Evolutionary conservation across 2,797 vertebrate species (phyloP), one percentile per base, ranked within the genome.

Genomic region (Limosa lapponica): DNA sequence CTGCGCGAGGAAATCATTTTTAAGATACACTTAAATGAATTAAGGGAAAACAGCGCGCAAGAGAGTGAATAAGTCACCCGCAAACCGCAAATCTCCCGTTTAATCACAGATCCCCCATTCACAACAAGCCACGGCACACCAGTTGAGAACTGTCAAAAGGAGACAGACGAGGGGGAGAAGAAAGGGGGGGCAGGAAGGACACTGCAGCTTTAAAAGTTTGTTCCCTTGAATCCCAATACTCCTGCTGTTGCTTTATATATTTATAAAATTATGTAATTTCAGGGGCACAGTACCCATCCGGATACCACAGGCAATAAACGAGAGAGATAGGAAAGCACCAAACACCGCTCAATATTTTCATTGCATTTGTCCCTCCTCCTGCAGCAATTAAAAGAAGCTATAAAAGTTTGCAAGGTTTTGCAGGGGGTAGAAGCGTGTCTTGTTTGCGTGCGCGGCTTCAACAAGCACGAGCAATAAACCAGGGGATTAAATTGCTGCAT

Each of bases 171-270:
- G 93, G 88, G 86, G 74, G 81, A 91, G 97, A 91, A 87, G 90
- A 77, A 83, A 67, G 41, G 37, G 62, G 65, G 78, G 70, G 90
- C 71, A 74, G 95, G 92, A 96, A 97, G 96, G 97, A 95, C 97
- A 91, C 97, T 97, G 97, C 97, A 96, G 93, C 98, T 98, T 98
- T 98, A 98, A 98, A 98, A 98, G 97, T 98, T 98, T 98, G 96
- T 98, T 98, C 95, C 92, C 97, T 77, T 73, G 95, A 90, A 96
- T 96, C 96, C 94, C 94, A 90, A 93, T 92, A 95, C 85, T 91
- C 94, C 30, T 16, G 85, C 74, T 90, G 93, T 87, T 92, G 82
- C 96, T 97, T 97, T 93, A 89, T 96, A 96, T 96, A 93, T 97
- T 94, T 95, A 96, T 87, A 89, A 95, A 95, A 94, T 95, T 91